Evolutionary conservation across 2,888 invertebrate species (phyloP).

Genomic region (Dynastes grantii): DNA sequence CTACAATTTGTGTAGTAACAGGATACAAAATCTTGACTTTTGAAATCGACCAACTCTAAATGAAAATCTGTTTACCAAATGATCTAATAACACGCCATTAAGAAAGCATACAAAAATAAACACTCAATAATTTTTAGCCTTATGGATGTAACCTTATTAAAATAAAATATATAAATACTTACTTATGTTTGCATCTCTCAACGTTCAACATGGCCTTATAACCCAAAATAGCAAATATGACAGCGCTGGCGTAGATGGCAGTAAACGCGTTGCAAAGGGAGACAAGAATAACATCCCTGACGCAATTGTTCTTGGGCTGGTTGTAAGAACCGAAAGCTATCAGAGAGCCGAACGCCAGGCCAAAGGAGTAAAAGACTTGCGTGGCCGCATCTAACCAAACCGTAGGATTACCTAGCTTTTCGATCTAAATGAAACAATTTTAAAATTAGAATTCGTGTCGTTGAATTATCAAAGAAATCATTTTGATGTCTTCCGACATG

Average conservation of each 20-base stretch:
- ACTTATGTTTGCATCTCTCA: conserved; percentile 85
- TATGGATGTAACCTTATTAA: too few relatives aligned
- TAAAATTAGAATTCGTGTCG: not conserved
- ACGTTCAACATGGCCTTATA: conserved; percentile 96
- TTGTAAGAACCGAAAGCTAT: conserved; percentile 98
- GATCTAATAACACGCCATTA: too few relatives aligned
- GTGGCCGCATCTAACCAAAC: conserved; percentile 98
- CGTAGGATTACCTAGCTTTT: conserved; percentile 87
- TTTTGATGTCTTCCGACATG: too few relatives aligned
- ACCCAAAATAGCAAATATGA: conserved; percentile 95
- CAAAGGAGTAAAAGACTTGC: conserved; percentile 97
- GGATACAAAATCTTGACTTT: too few relatives aligned
- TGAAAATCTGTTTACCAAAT: too few relatives aligned
- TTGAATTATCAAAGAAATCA: not conserved
- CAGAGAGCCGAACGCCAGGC: conserved; percentile 94
- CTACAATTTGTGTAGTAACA: too few relatives aligned
- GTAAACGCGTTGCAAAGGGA: conserved; percentile 95
- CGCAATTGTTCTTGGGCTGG: conserved; percentile 94
- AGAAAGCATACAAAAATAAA: too few relatives aligned
- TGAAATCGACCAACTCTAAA: too few relatives aligned
- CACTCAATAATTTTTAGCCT: too few relatives aligned
- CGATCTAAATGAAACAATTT: conserved; percentile 74
- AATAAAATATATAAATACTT: conserved; percentile 65
- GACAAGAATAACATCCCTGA: conserved; percentile 91
- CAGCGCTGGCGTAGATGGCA: conserved; percentile 94